Evolutionary conservation across 2,113 vertebrate species (phyloP).

Genomic region (Melozone crissalis): DNA sequence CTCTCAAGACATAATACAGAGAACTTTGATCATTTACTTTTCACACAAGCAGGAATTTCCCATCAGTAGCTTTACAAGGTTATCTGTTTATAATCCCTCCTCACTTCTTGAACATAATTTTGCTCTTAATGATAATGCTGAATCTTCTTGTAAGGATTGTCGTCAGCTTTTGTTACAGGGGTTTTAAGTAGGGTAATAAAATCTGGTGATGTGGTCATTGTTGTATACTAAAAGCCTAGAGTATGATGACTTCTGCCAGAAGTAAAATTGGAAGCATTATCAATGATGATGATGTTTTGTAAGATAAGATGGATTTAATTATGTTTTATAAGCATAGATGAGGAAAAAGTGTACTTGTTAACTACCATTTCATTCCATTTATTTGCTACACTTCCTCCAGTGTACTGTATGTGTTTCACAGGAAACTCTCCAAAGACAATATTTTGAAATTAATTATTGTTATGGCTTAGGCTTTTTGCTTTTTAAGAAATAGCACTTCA

Average conservation of each 20-base stretch:
- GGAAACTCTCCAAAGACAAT: not conserved
- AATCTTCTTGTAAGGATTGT: not conserved
- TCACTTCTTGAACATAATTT: slow-evolving; percentile 38
- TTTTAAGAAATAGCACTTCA: not conserved
- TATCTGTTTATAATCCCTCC: slow-evolving; percentile 36
- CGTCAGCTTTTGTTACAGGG: slow-evolving; percentile 21
- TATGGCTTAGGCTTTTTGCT: not conserved
- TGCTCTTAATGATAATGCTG: not conserved
- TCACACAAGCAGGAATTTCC: not conserved
- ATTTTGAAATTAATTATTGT: slow-evolving; percentile 17
- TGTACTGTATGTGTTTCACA: not conserved
- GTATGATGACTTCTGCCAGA: slow-evolving; percentile 2
- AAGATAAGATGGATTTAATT: slow-evolving; percentile 35
- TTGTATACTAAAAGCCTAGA: not conserved
- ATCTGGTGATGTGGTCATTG: slow-evolving; percentile 44
- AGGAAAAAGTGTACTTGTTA: slow-evolving; percentile 10
- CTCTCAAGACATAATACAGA: not conserved
- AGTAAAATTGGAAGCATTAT: slow-evolving; percentile 43
- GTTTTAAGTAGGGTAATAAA: slow-evolving; percentile 50
- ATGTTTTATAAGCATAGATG: slow-evolving; percentile 24
- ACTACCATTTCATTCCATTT: not conserved
- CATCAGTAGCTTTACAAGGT: slow-evolving; percentile 13
- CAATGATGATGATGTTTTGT: slow-evolving; percentile 42
- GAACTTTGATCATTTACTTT: not conserved
- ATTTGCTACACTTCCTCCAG: not conserved